These are phyloP conservation scores for Pseudorasbora parva DNA, from an alignment of 2,113 vertebrate genomes.

Conservation along the genomic window DNA sequence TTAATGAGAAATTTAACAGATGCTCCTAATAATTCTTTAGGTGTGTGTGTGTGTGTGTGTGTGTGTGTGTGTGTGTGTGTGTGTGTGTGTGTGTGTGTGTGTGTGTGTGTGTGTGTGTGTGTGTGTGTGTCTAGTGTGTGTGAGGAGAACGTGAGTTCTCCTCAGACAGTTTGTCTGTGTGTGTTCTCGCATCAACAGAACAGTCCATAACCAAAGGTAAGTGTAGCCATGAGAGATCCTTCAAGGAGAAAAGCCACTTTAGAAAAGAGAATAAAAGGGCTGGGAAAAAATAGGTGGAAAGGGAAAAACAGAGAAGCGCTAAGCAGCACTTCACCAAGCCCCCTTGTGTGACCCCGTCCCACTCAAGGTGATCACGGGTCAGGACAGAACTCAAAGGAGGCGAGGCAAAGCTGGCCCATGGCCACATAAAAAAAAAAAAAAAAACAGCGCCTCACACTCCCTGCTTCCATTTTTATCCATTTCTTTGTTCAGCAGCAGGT, in stretches of 20 bases:
- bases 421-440: constrained; percentile 24
- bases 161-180: neutral
- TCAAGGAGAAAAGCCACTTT: constrained; percentile 38
- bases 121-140: neutral
- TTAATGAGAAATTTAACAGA: no score
- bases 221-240: constrained; percentile 35
- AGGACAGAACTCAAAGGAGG: constrained; percentile 52
- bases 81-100: neutral
- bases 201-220: constrained; percentile 37
- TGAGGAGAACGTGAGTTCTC: neutral
- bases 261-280: constrained; percentile 35
- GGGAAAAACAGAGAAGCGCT: constrained; percentile 33
- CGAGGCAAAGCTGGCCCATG: constrained; percentile 42
- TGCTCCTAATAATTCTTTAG: no score
- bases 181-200: neutral
- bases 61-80: neutral
- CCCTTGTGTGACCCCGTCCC: constrained; percentile 34
- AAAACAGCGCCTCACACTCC: constrained; percentile 24
- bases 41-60: no score
- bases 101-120: neutral
- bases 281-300: constrained; percentile 3
- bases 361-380: constrained; percentile 47
- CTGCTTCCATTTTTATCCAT: constrained; percentile 46
- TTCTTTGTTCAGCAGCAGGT: constrained; percentile 52
- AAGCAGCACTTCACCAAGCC: constrained; percentile 40